These are phyloP conservation scores for Cryptotis parvus DNA, from an alignment of 2,113 vertebrate genomes.

Conservation along the genomic window DNA sequence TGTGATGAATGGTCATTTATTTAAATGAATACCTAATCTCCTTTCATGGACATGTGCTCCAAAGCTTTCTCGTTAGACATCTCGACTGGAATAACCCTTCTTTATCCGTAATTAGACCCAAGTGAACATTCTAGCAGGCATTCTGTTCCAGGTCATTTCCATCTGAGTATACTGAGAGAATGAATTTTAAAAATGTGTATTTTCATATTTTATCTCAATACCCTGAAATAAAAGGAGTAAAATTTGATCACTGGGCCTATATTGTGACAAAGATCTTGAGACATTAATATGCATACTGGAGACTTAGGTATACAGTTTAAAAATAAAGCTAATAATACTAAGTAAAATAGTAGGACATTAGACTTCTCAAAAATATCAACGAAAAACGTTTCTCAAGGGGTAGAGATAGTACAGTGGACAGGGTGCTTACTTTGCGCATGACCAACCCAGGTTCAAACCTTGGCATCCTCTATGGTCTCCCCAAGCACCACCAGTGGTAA, in stretches of 20 bases:
- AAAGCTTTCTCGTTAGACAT: neutral
- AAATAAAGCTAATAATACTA: neutral
- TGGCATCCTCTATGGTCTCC: no score
- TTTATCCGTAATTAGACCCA: neutral
- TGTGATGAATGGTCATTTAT: slow-evolving; percentile 18
- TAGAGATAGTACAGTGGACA: no score
- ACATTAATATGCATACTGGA: neutral
- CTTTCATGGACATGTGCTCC: neutral
- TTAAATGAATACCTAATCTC: neutral
- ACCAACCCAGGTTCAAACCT: no score
- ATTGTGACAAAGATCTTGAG: slow-evolving; percentile 24
- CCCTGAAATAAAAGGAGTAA: neutral
- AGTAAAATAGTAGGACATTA: neutral
- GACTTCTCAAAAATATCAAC: neutral
- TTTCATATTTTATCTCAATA: neutral
- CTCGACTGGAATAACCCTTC: neutral
- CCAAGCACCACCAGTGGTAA: no score
- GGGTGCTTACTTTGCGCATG: no score
- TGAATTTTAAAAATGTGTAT: neutral
- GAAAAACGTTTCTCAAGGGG: no score
- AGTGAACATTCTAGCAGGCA: slow-evolving; percentile 15
- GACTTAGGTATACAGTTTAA: neutral
- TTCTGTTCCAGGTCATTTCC: neutral
- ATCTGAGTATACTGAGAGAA: neutral
- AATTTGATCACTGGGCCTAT: neutral